Conservation (phyloP, 2,797 vertebrate genomes). For the Crocodylus rhombifer region DNA sequence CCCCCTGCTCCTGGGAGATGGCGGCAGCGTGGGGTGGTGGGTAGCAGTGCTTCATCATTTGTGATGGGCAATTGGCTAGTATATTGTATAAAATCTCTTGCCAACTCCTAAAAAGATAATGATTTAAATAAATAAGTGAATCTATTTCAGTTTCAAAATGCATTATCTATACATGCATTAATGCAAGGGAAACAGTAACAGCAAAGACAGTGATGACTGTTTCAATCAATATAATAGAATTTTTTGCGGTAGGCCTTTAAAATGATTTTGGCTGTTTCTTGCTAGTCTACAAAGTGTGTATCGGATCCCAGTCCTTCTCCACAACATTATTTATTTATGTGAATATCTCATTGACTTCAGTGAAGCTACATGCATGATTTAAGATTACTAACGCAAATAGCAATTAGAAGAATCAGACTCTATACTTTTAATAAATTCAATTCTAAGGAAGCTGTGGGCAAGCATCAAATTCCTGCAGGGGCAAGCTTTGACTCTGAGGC, state of each 20-base stretch:
- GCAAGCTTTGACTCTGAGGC: conserved; percentile 3
- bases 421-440: background rate
- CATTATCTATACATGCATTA: background rate
- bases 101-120: background rate
- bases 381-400: background rate
- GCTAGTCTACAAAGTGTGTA: background rate
- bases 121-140: conserved; percentile 1
- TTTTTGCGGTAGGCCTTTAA: background rate
- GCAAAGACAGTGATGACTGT: background rate
- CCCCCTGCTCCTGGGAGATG: too few relatives aligned
- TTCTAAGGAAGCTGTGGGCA: background rate
- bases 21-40: too few relatives aligned
- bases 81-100: background rate
- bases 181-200: background rate
- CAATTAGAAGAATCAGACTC: background rate
- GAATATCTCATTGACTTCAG: background rate
- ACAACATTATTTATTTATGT: background rate
- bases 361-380: background rate
- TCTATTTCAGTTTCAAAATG: conserved; percentile 6
- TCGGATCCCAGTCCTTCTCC: background rate
- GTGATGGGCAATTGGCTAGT: too few relatives aligned
- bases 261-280: background rate
- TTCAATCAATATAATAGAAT: background rate
- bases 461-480: conserved; percentile 27
- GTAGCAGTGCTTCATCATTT: too few relatives aligned